These are phyloP conservation scores for Metellina segmentata DNA, from an alignment of 2,888 invertebrate species.

Conservation along the genomic window DNA sequence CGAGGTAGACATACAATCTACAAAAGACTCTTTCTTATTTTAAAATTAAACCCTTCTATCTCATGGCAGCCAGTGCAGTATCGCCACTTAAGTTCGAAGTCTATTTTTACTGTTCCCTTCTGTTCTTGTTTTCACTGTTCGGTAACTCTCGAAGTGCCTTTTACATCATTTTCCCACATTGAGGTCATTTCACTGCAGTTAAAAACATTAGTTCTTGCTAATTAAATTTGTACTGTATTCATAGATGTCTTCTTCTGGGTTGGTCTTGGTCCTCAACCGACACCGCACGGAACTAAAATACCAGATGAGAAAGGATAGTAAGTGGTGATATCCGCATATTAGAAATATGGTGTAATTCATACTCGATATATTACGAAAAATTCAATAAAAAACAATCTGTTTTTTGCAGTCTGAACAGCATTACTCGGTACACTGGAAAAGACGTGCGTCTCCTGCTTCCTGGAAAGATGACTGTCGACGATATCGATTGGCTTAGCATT, in stretches of 20 bases:
- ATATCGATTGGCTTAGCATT: constrained; percentile 91
- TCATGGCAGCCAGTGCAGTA: no score
- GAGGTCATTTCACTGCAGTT: no score
- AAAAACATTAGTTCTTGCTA: no score
- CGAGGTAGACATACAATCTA: no score
- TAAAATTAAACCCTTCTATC: no score
- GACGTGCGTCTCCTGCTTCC: constrained; percentile 89
- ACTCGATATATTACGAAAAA: not conserved
- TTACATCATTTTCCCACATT: no score
- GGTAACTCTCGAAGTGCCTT: no score
- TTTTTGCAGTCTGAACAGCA: constrained; percentile 87
- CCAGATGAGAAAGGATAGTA: constrained; percentile 96
- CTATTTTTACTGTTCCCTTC: no score
- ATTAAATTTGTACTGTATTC: constrained; percentile 7
- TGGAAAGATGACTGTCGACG: constrained; percentile 90
- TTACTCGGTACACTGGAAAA: constrained; percentile 87
- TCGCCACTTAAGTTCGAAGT: no score
- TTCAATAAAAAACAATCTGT: constrained; percentile 23
- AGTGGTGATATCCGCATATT: constrained; percentile 82
- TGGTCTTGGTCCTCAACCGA: constrained; percentile 93
- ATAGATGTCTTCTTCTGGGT: constrained; percentile 89
- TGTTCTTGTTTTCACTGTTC: no score
- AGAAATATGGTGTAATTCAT: not conserved
- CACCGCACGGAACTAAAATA: constrained; percentile 89
- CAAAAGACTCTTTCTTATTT: no score